Evolutionary conservation across 37 sponge, comb jelly and placozoan species (phyloP), one percentile per base, ranked within the genome.

Genomic region (Beroe ovata): DNA sequence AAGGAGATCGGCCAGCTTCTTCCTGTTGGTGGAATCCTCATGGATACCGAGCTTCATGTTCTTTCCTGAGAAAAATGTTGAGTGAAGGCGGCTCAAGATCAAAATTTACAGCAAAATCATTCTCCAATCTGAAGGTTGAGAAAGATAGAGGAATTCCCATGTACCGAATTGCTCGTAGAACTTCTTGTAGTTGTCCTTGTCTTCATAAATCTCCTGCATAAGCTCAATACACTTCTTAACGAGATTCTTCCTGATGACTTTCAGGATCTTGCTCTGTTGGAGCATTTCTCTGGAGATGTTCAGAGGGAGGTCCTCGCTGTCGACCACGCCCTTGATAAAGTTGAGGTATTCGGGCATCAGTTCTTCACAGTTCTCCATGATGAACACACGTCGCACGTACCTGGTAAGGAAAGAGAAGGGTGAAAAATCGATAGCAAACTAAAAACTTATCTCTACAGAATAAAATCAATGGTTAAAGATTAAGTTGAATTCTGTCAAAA

Each of bases 351-450:
- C 99, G 23, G 99, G 99, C 59, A 97, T 97, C 60, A 97, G 92
- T 29, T 97, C 99, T 59, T 97, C 99, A 64, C 96, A 95, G 72
- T 97, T 97, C 64, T 97, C 99, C 99, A 97, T 97, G 92, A 97
- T 97, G 93, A 97, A 97, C 40, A 97, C 99, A 28, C 99, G 94
- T 6, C 99, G 64, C 40, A 97, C 99, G 81, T 97, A 97, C 47
- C 84, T 77, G 84, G 41, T 42, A 1, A 11, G 11, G 29, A n/a
- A n/a, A n/a, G n/a, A n/a, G n/a, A n/a, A n/a, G n/a, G n/a, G n/a
- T n/a, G n/a, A n/a, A n/a, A n/a, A n/a, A n/a, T n/a, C n/a, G n/a
- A n/a, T n/a, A n/a, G n/a, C n/a, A n/a, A n/a, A n/a, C n/a, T n/a
- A n/a, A n/a, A n/a, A n/a, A n/a, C n/a, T n/a, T n/a, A n/a, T n/a